Conservation (phyloP, 2,888 invertebrate species). For the Salpingus planirostris region DNA sequence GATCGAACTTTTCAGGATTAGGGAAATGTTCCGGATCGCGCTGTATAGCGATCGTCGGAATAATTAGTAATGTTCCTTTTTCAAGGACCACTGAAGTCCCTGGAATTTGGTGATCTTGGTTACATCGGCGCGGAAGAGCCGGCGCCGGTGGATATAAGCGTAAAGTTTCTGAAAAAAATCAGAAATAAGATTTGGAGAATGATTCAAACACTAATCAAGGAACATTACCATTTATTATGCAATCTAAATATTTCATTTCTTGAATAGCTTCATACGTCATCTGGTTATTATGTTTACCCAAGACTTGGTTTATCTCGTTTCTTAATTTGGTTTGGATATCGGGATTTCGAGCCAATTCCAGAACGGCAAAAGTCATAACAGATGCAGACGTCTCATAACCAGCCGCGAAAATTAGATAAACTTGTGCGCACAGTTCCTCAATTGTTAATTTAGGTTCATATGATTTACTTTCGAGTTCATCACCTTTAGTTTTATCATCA, state of each 20-base stretch:
- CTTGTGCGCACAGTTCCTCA: conserved; percentile 15
- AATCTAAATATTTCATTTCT: conserved; percentile 24
- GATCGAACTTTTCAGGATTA: conserved; percentile 22
- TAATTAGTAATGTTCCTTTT: conserved; percentile 26
- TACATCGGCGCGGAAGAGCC: conserved; percentile 18
- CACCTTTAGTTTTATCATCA: conserved; percentile 15
- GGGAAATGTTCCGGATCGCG: conserved; percentile 31
- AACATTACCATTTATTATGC: conserved; percentile 22
- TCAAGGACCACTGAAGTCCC: conserved; percentile 26
- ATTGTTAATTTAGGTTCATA: conserved; percentile 9
- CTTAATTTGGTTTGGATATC: conserved; percentile 22
- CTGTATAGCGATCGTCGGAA: conserved; percentile 29
- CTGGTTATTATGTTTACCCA: conserved; percentile 17
- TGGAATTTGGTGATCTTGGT: conserved; percentile 25
- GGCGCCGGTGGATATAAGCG: conserved; percentile 31
- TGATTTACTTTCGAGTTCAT: conserved; percentile 4
- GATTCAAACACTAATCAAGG: neutral
- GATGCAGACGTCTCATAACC: conserved; percentile 26
- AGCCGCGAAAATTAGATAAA: conserved; percentile 21
- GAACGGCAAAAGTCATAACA: conserved; percentile 22
- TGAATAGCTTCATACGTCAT: conserved; percentile 21
- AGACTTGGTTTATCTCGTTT: conserved; percentile 16
- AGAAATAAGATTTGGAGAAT: neutral
- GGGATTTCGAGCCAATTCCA: conserved; percentile 20
- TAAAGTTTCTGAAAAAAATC: conserved; percentile 32